These are phyloP conservation scores for Enteromius mattozi DNA, from an alignment of 2,797 vertebrate species.

Conservation along the genomic window DNA sequence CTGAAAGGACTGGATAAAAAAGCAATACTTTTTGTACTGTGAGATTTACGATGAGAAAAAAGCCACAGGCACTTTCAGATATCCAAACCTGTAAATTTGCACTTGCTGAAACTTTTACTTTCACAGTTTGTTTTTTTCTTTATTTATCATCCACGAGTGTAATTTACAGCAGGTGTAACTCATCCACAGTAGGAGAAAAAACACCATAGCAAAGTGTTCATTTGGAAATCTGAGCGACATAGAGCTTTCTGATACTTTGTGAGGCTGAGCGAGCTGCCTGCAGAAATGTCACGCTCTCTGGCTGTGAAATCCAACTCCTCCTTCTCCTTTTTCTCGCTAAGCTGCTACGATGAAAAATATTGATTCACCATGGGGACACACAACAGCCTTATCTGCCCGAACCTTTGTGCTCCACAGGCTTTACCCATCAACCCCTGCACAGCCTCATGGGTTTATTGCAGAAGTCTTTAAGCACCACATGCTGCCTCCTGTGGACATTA, in stretches of 20 bases:
- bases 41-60: background rate
- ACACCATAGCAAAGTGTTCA: conserved; percentile 10
- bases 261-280: conserved; percentile 36
- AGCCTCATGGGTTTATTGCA: conserved; percentile 27
- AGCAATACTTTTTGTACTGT: background rate
- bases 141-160: background rate
- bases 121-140: background rate
- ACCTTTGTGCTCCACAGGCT: conserved; percentile 53
- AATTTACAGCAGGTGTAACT: conserved; percentile 19
- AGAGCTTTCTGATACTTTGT: conserved; percentile 46
- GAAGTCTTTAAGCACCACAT: conserved; percentile 2
- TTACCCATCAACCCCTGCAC: conserved; percentile 40
- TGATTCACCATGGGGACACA: conserved; percentile 56
- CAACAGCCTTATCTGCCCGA: conserved; percentile 58
- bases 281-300: conserved; percentile 53
- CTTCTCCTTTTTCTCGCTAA: conserved; percentile 60
- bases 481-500: conserved; percentile 47
- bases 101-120: background rate
- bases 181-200: conserved; percentile 28
- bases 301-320: conserved; percentile 62
- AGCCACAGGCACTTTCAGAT: background rate
- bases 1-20: background rate
- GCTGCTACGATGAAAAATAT: conserved; percentile 60
- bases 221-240: conserved; percentile 18
- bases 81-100: background rate